A percentile compares a stretch with the other conserved stretches of the same genome.
These are phyloP conservation scores for Synanceia verrucosa DNA, from an alignment of 2,797 vertebrate genomes.

Conservation along the genomic window DNA sequence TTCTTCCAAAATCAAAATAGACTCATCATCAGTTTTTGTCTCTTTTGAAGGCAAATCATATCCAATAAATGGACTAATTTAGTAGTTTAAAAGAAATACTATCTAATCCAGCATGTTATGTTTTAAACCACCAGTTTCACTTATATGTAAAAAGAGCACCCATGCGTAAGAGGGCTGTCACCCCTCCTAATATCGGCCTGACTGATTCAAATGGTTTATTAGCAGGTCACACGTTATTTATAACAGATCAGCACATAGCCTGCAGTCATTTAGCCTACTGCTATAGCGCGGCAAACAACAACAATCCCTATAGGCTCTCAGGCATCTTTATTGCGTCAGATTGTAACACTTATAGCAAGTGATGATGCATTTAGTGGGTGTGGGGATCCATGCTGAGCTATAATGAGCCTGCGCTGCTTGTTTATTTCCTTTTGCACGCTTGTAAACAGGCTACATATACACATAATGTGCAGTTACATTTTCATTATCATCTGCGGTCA, in stretches of 20 bases:
- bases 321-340: conserved; percentile 43
- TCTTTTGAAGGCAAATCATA: not conserved
- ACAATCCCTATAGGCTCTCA: conserved; percentile 40
- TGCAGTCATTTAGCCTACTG: conserved; percentile 59
- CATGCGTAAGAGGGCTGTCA: not conserved
- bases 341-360: conserved; percentile 18
- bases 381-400: not conserved
- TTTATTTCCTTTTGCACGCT: not conserved
- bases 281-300: conserved; percentile 34
- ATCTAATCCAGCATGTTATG: not conserved
- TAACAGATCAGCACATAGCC: conserved; percentile 59
- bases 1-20: not conserved
- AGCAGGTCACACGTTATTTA: conserved; percentile 45
- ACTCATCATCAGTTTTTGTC: not conserved
- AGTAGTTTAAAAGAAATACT: not conserved
- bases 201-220: conserved; percentile 59
- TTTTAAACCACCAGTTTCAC: not conserved
- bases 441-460: not conserved
- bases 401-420: conserved; percentile 22
- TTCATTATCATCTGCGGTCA: not conserved
- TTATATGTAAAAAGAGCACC: not conserved
- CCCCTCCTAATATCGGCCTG: conserved; percentile 5
- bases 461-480: not conserved
- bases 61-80: not conserved
- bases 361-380: conserved; percentile 31